phyloP scores from a whole-genome alignment of 2,797 vertebrate genomes.

The Tiaroga cobitis region DNA sequence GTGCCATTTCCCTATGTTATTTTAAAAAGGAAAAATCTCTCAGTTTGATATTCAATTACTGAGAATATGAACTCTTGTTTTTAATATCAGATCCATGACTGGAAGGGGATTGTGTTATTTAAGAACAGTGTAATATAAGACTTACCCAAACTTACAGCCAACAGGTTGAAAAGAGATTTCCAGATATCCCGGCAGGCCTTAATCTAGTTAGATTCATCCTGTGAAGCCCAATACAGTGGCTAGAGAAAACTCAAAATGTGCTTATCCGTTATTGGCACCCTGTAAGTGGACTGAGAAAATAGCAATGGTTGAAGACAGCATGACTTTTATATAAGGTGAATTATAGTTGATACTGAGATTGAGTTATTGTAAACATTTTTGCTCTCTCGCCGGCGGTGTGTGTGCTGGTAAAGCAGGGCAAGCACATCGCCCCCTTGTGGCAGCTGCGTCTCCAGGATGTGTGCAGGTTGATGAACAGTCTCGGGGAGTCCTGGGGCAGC shows the following conservation, averaged over 20 bases:
- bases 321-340: neutral
- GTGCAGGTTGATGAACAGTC: slow-evolving; percentile 82
- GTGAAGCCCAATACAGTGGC: slow-evolving; percentile 30
- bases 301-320: neutral
- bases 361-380: neutral
- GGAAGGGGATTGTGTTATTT: slow-evolving; percentile 23
- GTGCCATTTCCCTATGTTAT: neutral
- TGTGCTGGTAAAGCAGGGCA: slow-evolving; percentile 80
- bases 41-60: slow-evolving; percentile 2
- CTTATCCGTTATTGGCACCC: slow-evolving; percentile 25
- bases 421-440: slow-evolving; percentile 87
- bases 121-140: slow-evolving; percentile 21
- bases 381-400: neutral
- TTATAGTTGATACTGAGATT: neutral
- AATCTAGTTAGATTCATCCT: slow-evolving; percentile 53
- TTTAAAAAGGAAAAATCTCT: slow-evolving; percentile 2
- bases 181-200: slow-evolving; percentile 34
- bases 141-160: slow-evolving; percentile 8
- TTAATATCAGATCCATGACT: slow-evolving; percentile 27
- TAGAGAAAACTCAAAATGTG: slow-evolving; percentile 32
- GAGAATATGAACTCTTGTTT: neutral
- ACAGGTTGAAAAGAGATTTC: slow-evolving; percentile 54
- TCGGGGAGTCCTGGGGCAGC: slow-evolving; percentile 73
- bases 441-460: slow-evolving; percentile 85
- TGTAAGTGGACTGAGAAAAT: neutral